Percentiles rank a stretch among this genome's conserved stretches.
These are phyloP conservation scores for Phylloscopus whistleri DNA, from an alignment of 2,113 vertebrate genomes.

Conservation along the genomic window DNA sequence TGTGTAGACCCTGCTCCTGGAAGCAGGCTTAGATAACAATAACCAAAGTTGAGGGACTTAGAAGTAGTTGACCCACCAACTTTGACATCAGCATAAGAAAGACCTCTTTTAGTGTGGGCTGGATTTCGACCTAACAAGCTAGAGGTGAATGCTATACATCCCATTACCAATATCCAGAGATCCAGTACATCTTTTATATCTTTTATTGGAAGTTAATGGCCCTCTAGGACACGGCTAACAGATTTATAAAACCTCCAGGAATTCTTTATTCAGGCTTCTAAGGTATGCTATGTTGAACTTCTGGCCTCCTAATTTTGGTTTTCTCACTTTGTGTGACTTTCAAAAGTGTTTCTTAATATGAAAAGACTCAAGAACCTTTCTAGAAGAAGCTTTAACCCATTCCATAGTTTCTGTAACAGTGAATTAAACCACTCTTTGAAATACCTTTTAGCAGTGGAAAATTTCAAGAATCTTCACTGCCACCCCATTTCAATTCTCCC, in stretches of 20 bases:
- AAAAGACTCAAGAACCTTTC: background rate
- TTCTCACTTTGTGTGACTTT: background rate
- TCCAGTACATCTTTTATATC: background rate
- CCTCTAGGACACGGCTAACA: background rate
- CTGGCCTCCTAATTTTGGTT: background rate
- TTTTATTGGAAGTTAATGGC: background rate
- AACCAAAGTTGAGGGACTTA: background rate
- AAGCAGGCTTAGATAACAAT: background rate
- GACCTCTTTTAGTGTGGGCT: background rate
- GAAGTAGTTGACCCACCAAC: background rate
- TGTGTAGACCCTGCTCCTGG: background rate
- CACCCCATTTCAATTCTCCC: background rate
- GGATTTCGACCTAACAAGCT: background rate
- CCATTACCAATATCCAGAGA: background rate
- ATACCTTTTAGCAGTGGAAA: background rate
- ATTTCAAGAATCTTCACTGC: background rate
- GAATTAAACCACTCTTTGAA: background rate
- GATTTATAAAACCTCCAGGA: background rate
- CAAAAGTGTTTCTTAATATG: background rate
- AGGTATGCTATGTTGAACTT: background rate
- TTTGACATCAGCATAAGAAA: background rate
- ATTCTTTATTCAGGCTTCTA: background rate
- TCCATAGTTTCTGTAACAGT: background rate
- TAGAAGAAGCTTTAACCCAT: background rate
- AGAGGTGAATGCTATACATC: background rate